Conservation (phyloP, 2,797 vertebrate species). For the Enteromius trimaculatus region DNA sequence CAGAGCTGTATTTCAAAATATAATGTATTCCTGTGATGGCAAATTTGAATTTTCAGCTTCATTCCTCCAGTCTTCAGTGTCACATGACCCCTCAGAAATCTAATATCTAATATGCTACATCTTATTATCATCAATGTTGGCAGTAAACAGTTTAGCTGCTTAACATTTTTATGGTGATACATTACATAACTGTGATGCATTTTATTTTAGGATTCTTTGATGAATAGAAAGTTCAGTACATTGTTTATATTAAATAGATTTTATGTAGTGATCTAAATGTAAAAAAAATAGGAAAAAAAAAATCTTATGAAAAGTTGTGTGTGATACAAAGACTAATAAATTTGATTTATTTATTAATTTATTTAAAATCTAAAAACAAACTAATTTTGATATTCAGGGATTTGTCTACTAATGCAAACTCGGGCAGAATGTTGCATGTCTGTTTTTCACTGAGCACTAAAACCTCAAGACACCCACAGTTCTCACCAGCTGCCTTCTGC, state of each 20-base stretch:
- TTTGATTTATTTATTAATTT: background rate
- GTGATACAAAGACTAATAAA: background rate
- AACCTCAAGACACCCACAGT: conserved; percentile 37
- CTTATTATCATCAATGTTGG: background rate
- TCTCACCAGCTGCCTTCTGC: conserved; percentile 38
- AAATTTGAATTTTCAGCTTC: background rate
- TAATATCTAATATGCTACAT: background rate
- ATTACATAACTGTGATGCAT: background rate
- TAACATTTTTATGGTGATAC: background rate
- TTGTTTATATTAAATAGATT: background rate
- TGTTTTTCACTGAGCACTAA: conserved; percentile 1
- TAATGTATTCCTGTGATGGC: background rate
- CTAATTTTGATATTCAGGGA: background rate
- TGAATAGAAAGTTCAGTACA: background rate
- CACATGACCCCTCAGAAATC: background rate
- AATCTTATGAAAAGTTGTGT: background rate
- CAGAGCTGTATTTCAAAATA: background rate
- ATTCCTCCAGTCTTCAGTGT: background rate
- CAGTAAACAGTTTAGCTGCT: background rate
- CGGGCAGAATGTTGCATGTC: conserved; percentile 5
- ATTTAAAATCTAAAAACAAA: background rate
- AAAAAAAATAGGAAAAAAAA: background rate
- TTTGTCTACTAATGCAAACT: background rate
- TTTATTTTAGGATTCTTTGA: background rate
- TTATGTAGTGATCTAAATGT: background rate